Conservation (phyloP, 2,888 invertebrate species). For the Melinaea menophilus region DNA sequence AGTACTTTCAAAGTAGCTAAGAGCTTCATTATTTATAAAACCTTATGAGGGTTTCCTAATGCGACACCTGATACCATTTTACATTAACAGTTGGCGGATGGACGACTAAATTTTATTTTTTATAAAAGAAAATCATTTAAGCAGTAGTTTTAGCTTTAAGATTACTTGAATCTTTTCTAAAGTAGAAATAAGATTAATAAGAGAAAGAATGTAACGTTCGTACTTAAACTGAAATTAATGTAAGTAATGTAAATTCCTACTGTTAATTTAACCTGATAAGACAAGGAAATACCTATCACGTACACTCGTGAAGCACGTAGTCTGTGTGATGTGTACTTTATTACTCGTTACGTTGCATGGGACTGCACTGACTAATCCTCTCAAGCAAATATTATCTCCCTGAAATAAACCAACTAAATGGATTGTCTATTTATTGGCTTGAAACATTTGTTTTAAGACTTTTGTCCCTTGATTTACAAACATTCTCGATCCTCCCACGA, state of each 20-base stretch:
- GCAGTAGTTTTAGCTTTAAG: conserved; percentile 1
- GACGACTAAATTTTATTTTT: too few relatives aligned
- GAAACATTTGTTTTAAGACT: too few relatives aligned
- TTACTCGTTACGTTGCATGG: conserved; percentile 39
- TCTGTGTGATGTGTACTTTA: conserved; percentile 65
- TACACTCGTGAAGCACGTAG: conserved; percentile 56
- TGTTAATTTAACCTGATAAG: conserved; percentile 27
- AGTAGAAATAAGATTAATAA: too few relatives aligned
- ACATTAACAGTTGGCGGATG: conserved; percentile 20
- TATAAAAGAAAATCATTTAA: background rate
- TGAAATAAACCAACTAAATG: conserved; percentile 8
- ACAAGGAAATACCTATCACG: conserved; percentile 44
- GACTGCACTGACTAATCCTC: conserved; percentile 23
- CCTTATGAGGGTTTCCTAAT: conserved; percentile 11
- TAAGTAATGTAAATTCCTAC: conserved; percentile 23
- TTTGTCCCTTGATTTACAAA: too few relatives aligned
- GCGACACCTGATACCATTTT: conserved; percentile 18
- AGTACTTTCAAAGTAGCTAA: conserved; percentile 3
- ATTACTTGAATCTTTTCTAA: background rate
- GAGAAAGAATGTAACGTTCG: too few relatives aligned
- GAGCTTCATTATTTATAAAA: conserved; percentile 9
- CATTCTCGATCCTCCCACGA: background rate
- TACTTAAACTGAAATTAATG: conserved; percentile 10
- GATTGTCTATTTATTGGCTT: background rate
- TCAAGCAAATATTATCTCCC: conserved; percentile 11